phyloP scores from a whole-genome alignment of 2,113 vertebrate species.

The Gorsachius goisagi region DNA sequence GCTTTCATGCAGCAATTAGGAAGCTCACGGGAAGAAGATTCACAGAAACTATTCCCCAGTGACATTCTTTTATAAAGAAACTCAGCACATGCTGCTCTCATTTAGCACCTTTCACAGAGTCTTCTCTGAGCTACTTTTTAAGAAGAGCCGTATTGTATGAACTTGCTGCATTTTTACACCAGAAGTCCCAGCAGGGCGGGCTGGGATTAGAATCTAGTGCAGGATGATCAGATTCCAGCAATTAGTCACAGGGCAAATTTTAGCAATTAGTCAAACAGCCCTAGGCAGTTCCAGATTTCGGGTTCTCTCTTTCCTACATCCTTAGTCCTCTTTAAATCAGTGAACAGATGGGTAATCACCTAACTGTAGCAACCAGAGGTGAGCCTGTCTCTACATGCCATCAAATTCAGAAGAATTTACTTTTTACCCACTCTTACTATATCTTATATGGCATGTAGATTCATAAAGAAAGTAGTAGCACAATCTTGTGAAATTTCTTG shows the following conservation, averaged over 20 bases:
- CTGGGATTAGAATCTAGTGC: not conserved
- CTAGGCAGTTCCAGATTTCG: not conserved
- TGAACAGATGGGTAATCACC: not conserved
- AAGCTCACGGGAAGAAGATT: not conserved
- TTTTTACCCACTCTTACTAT: not conserved
- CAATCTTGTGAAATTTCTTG: not conserved
- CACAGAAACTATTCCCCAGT: not conserved
- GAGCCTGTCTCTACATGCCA: not conserved
- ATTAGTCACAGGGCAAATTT: not conserved
- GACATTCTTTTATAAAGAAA: not conserved
- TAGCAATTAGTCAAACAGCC: not conserved
- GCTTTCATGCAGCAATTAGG: not conserved
- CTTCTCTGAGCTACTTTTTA: not conserved
- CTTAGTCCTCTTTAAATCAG: not conserved
- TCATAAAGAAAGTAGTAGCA: not conserved
- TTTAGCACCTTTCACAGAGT: not conserved
- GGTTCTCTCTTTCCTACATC: not conserved
- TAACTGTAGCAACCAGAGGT: not conserved
- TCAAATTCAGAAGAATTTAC: not conserved
- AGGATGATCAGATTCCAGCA: not conserved
- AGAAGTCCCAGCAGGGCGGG: not conserved
- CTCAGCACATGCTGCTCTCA: not conserved
- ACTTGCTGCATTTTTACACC: not conserved
- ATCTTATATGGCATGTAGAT: not conserved
- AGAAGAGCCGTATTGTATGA: not conserved